phyloP scores from a whole-genome alignment of 1,140 invertebrate species.

The Drosophila obscura region DNA sequence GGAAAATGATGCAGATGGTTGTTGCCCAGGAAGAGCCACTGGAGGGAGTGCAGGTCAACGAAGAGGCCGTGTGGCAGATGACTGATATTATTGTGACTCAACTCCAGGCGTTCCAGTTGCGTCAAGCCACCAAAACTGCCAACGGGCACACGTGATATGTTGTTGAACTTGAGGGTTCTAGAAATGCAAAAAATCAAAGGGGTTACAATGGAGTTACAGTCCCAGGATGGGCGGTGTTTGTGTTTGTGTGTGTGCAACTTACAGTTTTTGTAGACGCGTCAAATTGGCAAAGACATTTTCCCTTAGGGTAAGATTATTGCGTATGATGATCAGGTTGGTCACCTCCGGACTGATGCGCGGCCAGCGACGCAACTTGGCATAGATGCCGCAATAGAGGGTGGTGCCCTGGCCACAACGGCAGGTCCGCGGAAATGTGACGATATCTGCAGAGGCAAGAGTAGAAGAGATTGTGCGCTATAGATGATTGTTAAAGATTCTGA shows the following conservation, averaged over 20 bases:
- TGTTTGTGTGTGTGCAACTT: conserved; percentile 9
- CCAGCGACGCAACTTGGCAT: conserved; percentile 59
- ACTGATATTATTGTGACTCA: conserved; percentile 84
- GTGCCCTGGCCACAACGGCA: conserved; percentile 63
- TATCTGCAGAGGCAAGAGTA: conserved; percentile 36
- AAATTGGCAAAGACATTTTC: conserved; percentile 57
- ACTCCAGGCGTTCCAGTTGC: conserved; percentile 66
- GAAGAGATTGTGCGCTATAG: too few relatives aligned
- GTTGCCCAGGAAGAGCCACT: conserved; percentile 84
- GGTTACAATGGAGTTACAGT: background rate
- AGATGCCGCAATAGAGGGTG: conserved; percentile 67
- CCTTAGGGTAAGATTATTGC: conserved; percentile 67
- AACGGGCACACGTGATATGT: conserved; percentile 78
- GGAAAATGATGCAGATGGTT: conserved; percentile 75
- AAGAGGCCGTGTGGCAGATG: conserved; percentile 83
- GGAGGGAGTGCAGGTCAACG: conserved; percentile 80
- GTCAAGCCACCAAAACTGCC: conserved; percentile 63
- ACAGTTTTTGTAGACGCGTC: conserved; percentile 66
- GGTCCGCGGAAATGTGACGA: conserved; percentile 72
- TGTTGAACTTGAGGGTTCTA: conserved; percentile 74
- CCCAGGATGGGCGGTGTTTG: background rate
- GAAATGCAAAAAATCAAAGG: background rate
- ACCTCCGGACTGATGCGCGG: conserved; percentile 70
- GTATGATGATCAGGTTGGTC: conserved; percentile 66
- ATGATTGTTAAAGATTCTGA: too few relatives aligned